Evolutionary conservation across 2,797 vertebrate genomes (phyloP).

Genomic region (Danio aesculapii): DNA sequence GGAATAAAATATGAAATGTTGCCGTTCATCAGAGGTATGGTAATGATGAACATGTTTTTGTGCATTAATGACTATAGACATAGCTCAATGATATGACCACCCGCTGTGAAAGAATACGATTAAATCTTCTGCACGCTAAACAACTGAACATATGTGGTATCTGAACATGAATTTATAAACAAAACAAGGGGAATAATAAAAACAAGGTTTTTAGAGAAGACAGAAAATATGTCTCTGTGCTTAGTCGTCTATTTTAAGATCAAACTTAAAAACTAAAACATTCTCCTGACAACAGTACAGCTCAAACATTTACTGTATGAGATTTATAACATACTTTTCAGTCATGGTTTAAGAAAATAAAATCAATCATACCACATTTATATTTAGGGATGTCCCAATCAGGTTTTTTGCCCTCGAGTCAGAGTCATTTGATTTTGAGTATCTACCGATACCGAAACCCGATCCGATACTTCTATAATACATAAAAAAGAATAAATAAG

Average conservation of each 20-base stretch:
- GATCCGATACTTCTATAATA: too few species aligned
- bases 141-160: not conserved
- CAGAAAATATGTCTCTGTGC: not conserved
- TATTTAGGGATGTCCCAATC: not conserved
- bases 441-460: too few species aligned
- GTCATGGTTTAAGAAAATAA: constrained; percentile 20
- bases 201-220: not conserved
- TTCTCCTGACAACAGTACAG: not conserved
- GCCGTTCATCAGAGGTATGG: constrained; percentile 41
- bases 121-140: constrained; percentile 9
- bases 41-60: constrained; percentile 43
- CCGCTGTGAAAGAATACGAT: constrained; percentile 32
- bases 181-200: not conserved
- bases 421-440: too few species aligned
- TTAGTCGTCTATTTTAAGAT: not conserved
- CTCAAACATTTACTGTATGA: not conserved
- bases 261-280: not conserved
- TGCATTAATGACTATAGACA: constrained; percentile 39
- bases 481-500: too few species aligned
- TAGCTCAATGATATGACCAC: constrained; percentile 25
- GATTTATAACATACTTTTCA: constrained; percentile 17
- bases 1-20: not conserved
- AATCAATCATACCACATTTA: constrained; percentile 34
- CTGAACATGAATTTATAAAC: constrained; percentile 10
- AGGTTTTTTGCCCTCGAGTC: too few species aligned